Base-by-base conservation (phyloP, 2,113 vertebrate genomes). In the Pygathrix nemaeus region DNA sequence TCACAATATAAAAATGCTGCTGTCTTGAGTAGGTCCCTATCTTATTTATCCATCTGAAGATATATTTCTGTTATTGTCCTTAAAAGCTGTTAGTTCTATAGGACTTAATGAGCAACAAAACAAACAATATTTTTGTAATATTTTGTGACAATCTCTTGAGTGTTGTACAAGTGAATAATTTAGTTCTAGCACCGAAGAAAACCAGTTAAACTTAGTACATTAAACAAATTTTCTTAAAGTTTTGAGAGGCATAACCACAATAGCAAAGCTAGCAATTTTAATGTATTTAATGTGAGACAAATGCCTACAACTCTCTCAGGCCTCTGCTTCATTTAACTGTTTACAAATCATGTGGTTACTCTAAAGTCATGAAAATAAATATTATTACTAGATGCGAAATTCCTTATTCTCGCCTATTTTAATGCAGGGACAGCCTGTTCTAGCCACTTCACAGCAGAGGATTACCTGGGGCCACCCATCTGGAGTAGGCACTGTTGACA, bases 331-430 rank as follows among this genome's bases (percentile, higher is more conserved):
- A 21, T 82, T 80, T 87, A 76, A 83, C n/a, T 91, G 76, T 93
- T 85, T 86, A 85, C 88, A 88, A 95, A 94, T 96, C 78, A 72
- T 38, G 70, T 70, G 73, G 20, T 92, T 85, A 89, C 61, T 91
- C 68, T 66, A 87, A 93, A 59, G 35, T 73, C 91, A 95, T 89
- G 93, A 96, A 89, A 94, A 96, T 96, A 95, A 93, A 90, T 82
- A 93, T 72, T 70, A 94, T 73, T 86, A 50, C 83, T 23, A 23
- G 86, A 81, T 66, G 64, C 40, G 84, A 55, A 92, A 92, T 81
- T 92, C 45, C 93, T 76, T 93, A 38, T 93, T 92, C 80, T 70
- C 57, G 83, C 35, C 57, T 75, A 59, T 40, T 93, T 93, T 94
- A 55, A 96, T 90, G 38, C 32, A 78, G 70, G 70, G 81, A 96